Evolutionary conservation across 2,113 vertebrate species (phyloP).

Genomic region (Meleagris gallopavo): DNA sequence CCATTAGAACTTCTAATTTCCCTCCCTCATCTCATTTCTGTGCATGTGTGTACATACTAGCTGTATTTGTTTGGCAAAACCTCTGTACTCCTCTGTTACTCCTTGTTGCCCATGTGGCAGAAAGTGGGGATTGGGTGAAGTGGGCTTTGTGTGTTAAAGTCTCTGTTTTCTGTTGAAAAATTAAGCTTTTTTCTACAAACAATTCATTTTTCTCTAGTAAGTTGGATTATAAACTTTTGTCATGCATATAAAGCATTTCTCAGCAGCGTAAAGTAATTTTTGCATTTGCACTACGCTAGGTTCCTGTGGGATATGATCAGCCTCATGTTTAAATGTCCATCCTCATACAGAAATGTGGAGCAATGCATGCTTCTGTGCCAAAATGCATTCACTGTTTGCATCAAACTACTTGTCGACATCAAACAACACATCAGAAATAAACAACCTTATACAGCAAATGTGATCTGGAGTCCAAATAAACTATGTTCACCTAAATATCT

Average conservation of each 20-base stretch:
- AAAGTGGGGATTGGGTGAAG: neutral
- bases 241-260: neutral
- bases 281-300: neutral
- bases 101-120: neutral
- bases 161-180: neutral
- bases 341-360: neutral
- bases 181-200: neutral
- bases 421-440: neutral
- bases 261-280: neutral
- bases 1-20: conserved; percentile 56
- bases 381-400: neutral
- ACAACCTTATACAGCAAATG: neutral
- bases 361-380: neutral
- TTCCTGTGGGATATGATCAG: conserved; percentile 2
- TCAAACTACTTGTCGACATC: neutral
- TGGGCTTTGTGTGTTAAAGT: neutral
- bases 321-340: neutral
- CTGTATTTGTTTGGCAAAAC: conserved; percentile 10
- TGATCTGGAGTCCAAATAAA: neutral
- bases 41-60: neutral
- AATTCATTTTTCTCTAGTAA: neutral
- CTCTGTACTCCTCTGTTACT: conserved; percentile 1
- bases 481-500: neutral
- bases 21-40: conserved; percentile 37
- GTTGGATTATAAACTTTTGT: conserved; percentile 20